Percentiles rank a stretch among this genome's conserved stretches.
Evolutionary conservation across 2,113 vertebrate genomes (phyloP).

Genomic region (Oreochromis niloticus): DNA sequence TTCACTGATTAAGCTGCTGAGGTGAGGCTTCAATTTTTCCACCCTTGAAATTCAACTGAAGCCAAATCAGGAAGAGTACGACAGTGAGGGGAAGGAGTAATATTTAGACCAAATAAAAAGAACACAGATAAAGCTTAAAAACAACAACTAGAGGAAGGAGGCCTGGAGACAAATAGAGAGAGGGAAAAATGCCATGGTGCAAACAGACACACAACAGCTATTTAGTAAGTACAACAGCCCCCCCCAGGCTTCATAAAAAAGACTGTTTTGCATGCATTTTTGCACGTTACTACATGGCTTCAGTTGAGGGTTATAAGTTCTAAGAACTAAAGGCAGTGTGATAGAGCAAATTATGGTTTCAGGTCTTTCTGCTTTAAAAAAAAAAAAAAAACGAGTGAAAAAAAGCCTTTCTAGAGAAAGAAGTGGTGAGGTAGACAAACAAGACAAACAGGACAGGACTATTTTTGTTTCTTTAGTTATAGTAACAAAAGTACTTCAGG

Average conservation of each 20-base stretch:
- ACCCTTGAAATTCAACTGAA: background rate
- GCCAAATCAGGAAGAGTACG: background rate
- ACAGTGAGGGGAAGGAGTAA: background rate
- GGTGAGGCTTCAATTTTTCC: background rate
- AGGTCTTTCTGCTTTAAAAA: background rate
- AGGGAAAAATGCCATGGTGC: background rate
- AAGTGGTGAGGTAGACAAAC: background rate
- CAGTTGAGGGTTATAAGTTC: background rate
- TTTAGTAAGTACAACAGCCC: background rate
- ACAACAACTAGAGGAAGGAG: background rate
- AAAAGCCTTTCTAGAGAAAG: background rate
- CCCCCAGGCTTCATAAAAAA: background rate
- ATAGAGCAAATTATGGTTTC: background rate
- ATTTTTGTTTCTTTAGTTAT: background rate
- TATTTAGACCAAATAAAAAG: background rate
- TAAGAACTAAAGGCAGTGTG: background rate
- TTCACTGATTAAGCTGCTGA: background rate
- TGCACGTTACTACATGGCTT: background rate
- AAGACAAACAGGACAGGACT: background rate
- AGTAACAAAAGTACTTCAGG: background rate
- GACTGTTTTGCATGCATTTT: background rate
- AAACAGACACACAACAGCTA: background rate
- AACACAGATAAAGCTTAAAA: background rate
- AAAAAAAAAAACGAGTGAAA: background rate
- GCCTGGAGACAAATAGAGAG: background rate